Conservation (phyloP, 2,888 invertebrate species). For the Cryptops parisi region DNA sequence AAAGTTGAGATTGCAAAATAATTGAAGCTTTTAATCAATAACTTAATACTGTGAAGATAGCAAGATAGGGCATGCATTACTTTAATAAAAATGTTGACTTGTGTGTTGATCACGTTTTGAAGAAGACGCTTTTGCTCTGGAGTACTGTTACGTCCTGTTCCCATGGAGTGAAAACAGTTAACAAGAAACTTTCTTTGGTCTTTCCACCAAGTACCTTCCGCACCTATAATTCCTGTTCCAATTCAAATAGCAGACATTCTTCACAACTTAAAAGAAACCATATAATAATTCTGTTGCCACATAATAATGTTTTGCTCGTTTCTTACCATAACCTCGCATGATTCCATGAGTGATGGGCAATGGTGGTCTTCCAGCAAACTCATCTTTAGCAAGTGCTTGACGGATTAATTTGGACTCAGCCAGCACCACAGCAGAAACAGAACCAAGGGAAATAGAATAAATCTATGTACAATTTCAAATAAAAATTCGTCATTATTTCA, state of each 20-base stretch:
- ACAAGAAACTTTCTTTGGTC: conserved; percentile 62
- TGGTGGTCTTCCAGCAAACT: conserved; percentile 60
- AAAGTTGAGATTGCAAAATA: no score
- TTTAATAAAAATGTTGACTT: conserved; percentile 46
- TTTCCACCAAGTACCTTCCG: conserved; percentile 66
- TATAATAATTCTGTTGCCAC: no score
- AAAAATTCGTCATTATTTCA: no score
- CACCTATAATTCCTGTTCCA: conserved; percentile 57
- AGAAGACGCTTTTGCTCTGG: no score
- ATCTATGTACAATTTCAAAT: no score
- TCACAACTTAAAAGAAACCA: no score
- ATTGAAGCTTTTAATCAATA: no score
- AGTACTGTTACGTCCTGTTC: not conserved
- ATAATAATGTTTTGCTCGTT: no score
- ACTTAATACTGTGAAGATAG: no score
- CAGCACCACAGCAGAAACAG: conserved; percentile 57
- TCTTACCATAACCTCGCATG: conserved; percentile 70
- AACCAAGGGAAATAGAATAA: conserved; percentile 58
- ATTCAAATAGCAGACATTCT: no score
- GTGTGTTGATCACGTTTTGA: conserved; percentile 57
- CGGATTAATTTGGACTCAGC: conserved; percentile 57
- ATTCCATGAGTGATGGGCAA: conserved; percentile 66
- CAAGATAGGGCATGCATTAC: no score
- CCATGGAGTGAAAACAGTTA: conserved; percentile 35
- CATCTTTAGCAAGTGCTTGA: conserved; percentile 55